Percentiles rank a stretch among this genome's conserved stretches.
Conservation (phyloP, 2,113 vertebrate species). For the Nicator chloris region DNA sequence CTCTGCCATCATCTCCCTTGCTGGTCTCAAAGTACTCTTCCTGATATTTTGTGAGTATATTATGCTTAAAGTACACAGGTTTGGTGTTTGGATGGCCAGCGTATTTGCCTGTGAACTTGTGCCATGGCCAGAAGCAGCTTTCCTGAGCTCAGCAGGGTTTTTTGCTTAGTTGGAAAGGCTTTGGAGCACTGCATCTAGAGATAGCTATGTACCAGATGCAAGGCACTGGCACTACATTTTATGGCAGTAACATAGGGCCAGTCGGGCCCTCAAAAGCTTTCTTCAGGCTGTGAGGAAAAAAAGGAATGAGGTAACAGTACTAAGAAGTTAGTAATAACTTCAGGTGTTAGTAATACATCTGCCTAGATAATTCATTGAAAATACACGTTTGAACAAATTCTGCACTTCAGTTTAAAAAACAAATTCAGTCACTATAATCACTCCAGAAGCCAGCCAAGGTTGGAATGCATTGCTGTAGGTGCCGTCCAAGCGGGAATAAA, state of each 20-base stretch:
- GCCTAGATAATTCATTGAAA: neutral
- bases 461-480: neutral
- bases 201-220: neutral
- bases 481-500: neutral
- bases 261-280: neutral
- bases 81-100: neutral
- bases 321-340: neutral
- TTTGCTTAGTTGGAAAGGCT: neutral
- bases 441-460: neutral
- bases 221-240: neutral
- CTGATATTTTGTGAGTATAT: neutral
- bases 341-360: neutral
- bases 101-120: neutral
- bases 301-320: neutral
- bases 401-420: neutral
- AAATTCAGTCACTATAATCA: neutral
- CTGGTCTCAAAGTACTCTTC: neutral
- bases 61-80: neutral
- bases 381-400: neutral
- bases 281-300: neutral
- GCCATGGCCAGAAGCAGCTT: neutral
- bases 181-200: neutral
- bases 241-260: neutral
- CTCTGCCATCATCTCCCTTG: neutral
- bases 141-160: neutral